Evolutionary conservation across 1,140 invertebrate species (phyloP).

Genomic region (Leptopilina boulardi): DNA sequence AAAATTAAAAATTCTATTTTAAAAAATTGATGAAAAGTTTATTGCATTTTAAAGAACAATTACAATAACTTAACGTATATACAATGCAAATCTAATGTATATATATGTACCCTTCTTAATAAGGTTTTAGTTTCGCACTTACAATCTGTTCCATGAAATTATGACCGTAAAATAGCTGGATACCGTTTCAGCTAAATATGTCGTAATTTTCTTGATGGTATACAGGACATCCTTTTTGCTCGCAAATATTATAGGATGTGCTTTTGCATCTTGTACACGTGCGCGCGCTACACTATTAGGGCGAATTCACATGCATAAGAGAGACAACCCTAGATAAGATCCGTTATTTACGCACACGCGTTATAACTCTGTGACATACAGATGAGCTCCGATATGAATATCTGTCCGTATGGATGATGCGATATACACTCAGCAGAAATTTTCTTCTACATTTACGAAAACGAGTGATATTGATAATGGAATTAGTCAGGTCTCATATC

Average conservation of each 20-base stretch:
- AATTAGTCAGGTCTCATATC: too few relatives aligned
- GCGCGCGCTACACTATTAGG: constrained; percentile 4
- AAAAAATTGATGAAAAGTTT: neutral
- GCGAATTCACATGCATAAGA: constrained; percentile 16
- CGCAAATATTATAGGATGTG: neutral
- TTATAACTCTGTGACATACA: constrained; percentile 3
- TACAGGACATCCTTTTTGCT: neutral
- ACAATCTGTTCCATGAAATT: constrained; percentile 26
- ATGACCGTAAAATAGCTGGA: constrained; percentile 21
- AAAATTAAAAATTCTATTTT: too few relatives aligned
- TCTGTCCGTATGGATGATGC: neutral
- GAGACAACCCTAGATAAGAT: constrained; percentile 14
- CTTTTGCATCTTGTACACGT: constrained; percentile 11
- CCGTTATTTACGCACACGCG: constrained; percentile 24
- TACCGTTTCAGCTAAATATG: constrained; percentile 28
- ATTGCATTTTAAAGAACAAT: neutral
- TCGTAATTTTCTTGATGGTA: constrained; percentile 28
- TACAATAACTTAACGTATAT: neutral
- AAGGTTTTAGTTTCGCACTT: constrained; percentile 30
- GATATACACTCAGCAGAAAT: too few relatives aligned
- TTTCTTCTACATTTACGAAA: too few relatives aligned
- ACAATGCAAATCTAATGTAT: constrained; percentile 8
- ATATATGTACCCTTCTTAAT: neutral
- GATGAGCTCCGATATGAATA: constrained; percentile 13
- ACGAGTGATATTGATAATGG: too few relatives aligned